Evolutionary conservation across 2,797 vertebrate species (phyloP), one percentile per base, ranked within the genome.

Genomic region (Psittacula echo): DNA sequence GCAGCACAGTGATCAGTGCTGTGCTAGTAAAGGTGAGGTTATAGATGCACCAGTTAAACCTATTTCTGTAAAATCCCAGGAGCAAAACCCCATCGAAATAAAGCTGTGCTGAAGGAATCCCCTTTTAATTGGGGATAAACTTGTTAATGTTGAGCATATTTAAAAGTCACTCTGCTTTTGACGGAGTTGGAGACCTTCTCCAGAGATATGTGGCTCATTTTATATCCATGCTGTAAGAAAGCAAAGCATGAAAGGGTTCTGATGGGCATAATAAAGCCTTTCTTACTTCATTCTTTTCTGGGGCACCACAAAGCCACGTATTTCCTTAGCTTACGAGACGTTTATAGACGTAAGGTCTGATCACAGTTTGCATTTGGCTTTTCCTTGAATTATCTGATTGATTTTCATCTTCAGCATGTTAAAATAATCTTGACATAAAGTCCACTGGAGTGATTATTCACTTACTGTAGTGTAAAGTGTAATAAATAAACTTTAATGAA

Each of bases 401-500:
- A 37, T 90, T 94, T 87, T 79, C 42, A 72, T 66, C 82, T 72
- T 1, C 17, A 32, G 67, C 44, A 41, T 27, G 42, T 29, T 80
- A 66, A 77, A 90, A 70, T 94, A 58, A 93, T 83, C 75, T 87
- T 78, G 87, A 75, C 72, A 26, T 27, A 53, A 86, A 89, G 90
- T 85, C 56, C 42, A 17, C 75, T 75, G 80, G 62, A 80, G 68
- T 2, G 2, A 80, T 83, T 90, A 71, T 27, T 94, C 68, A 23
- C n/a, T 89, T 82, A 47, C 51, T 91, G 5, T 32, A 32, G 1
- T 66, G 39, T 61, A 42, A 82, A 90, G 61, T 91, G 93, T 74
- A 66, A 53, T 44, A 85, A 74, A 45, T 71, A 34, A 76, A 60
- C 37, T 39, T 64, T 68, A 80, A 68, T 89, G 72, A 75, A 89